Percentiles rank a stretch among this genome's conserved stretches.
These are phyloP conservation scores for Desmodus rotundus DNA, from an alignment of 2,113 vertebrate species.

Conservation along the genomic window DNA sequence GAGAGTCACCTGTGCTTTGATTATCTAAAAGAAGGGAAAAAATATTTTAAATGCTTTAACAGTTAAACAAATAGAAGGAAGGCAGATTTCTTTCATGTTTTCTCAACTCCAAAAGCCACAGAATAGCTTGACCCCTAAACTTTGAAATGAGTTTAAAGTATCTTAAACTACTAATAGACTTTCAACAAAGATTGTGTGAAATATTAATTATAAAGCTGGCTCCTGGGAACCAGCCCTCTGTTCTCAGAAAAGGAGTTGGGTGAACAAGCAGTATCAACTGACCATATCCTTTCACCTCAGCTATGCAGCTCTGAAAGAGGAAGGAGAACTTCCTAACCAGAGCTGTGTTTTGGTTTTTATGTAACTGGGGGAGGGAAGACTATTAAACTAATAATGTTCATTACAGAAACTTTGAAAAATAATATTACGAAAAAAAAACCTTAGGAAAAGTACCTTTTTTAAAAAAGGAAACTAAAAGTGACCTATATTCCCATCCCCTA, in stretches of 20 bases:
- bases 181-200: background rate
- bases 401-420: background rate
- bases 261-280: too few species aligned
- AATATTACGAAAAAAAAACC: background rate
- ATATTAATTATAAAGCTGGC: too few species aligned
- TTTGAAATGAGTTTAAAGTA: slow-evolving; percentile 12
- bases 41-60: slow-evolving; percentile 33
- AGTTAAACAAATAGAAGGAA: slow-evolving; percentile 41
- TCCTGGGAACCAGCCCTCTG: background rate
- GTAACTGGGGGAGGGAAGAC: background rate
- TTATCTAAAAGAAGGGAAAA: background rate
- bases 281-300: fast-evolving
- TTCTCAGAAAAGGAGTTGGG: background rate
- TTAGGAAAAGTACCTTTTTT: background rate
- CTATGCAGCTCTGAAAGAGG: background rate
- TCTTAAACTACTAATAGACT: background rate
- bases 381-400: background rate
- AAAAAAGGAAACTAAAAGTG: background rate
- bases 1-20: background rate
- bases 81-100: slow-evolving; percentile 30
- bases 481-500: background rate
- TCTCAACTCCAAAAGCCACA: slow-evolving; percentile 32
- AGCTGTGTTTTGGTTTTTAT: background rate
- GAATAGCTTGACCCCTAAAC: background rate
- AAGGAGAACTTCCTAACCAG: background rate